phyloP scores from a whole-genome alignment of 2,113 vertebrate species.

The Toxotes jaculatrix region DNA sequence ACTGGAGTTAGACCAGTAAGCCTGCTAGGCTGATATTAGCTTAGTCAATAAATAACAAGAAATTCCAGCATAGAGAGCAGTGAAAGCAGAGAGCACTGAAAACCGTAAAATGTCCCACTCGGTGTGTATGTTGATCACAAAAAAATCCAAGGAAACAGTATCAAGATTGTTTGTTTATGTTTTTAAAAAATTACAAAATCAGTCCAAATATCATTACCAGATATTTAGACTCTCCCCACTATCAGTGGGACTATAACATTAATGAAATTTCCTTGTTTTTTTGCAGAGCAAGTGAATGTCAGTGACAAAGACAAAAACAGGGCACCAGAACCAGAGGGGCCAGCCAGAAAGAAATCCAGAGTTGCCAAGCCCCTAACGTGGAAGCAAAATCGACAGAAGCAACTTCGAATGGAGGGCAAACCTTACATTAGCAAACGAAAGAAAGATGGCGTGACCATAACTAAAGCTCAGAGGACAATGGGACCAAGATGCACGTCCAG shows the following conservation, averaged over 20 bases:
- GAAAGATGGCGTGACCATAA: conserved; percentile 40
- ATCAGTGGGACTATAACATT: background rate
- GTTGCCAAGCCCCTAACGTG: conserved; percentile 44
- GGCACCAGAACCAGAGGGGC: conserved; percentile 25
- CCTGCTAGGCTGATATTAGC: too few species aligned
- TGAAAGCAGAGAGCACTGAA: too few species aligned
- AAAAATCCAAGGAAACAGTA: too few species aligned
- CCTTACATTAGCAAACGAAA: conserved; percentile 47
- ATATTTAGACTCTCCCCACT: background rate
- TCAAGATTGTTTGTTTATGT: too few species aligned
- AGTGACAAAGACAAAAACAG: conserved; percentile 23
- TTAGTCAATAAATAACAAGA: too few species aligned
- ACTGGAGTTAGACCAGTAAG: too few species aligned
- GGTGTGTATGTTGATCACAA: too few species aligned
- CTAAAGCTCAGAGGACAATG: conserved; percentile 44
- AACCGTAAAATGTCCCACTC: too few species aligned
- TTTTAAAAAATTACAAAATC: too few species aligned
- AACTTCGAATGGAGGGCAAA: conserved; percentile 59
- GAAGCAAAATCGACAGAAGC: conserved; percentile 59
- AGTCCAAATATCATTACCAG: too few species aligned
- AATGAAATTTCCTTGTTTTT: background rate
- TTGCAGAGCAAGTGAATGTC: conserved; percentile 16
- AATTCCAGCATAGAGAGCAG: too few species aligned
- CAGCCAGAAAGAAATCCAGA: conserved; percentile 35
- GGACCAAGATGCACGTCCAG: conserved; percentile 35